Base-by-base conservation (phyloP, 2,888 invertebrate genomes). In the Lymantria monacha region DNA sequence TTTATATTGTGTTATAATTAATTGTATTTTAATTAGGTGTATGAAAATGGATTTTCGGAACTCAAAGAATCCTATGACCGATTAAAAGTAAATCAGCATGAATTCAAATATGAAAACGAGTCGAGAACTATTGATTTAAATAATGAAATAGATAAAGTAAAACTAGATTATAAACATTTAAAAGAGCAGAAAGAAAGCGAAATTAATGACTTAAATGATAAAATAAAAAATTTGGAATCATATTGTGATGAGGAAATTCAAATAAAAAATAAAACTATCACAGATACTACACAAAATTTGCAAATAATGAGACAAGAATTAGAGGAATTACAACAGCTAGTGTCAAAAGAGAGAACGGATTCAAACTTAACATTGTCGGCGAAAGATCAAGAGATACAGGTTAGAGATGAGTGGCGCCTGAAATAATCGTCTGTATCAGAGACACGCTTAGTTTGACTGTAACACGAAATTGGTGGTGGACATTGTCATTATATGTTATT, bases 351-450 rank as follows among this genome's bases (percentile, higher is more conserved):
- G 48, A 86, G 82, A 54, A 70, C 81, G 68, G 71, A 80, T 41
- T 55, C 78, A 64, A 71, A 74, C 38, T 50, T 57, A 46, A 10
- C 65, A 7, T 48, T 84, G 44, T 57, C 63, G 51, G 76, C 80
- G 48, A 86, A 67, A 77, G 78, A 83, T 49, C 77, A 60, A 57
- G 79, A 82, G 49, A 75, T 65, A 58, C 82, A 90, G 89, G 89
- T 90, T 77, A 81, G 87, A 76, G 62, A 53, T 55, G 51, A 63
- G 64, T 71, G 72, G 62, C 61, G 70, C 68, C 56, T 55, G 53
- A 56, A 51, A 57, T 69, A 55, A n/a, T n/a, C n/a, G 12, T 38
- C n/a, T 38, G 14, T 41, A 14, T 41, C 38, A 48, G 47, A 44
- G 47, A 51, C 58, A 66, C 60, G 51, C 49, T 52, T 51, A 59